These are phyloP conservation scores for Drosophila sucinea DNA, from an alignment of 1,140 invertebrate species.

Conservation along the genomic window DNA sequence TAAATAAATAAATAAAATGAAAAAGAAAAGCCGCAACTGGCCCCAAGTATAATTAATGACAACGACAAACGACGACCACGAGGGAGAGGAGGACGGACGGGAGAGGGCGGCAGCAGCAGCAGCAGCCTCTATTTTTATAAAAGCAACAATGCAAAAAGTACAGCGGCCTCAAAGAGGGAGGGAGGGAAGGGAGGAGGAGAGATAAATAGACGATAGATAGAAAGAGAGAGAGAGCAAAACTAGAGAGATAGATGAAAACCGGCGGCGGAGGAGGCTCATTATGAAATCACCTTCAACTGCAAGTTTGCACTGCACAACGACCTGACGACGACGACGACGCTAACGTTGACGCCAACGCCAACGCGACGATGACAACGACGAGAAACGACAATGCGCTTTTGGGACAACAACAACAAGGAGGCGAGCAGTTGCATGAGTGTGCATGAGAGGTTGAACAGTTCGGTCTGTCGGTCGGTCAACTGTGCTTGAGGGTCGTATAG, in stretches of 20 bases:
- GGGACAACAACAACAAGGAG: no score
- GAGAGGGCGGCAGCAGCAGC: conserved; percentile 13
- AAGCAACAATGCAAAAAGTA: conserved; percentile 43
- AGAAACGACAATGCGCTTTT: conserved; percentile 24
- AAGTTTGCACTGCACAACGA: conserved; percentile 70
- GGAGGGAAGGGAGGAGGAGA: conserved; percentile 30
- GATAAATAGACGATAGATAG: conserved; percentile 12
- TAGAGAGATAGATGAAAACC: background rate
- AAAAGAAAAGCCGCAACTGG: conserved; percentile 32
- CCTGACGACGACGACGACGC: conserved; percentile 18
- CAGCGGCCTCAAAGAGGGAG: conserved; percentile 27
- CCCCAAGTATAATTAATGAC: conserved; percentile 58
- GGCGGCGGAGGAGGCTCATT: conserved; percentile 51
- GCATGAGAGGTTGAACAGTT: no score
- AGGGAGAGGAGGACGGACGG: conserved; percentile 7
- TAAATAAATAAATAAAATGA: conserved; percentile 21
- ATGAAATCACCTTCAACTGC: conserved; percentile 80
- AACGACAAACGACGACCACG: conserved; percentile 35
- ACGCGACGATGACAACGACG: conserved; percentile 10
- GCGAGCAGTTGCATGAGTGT: no score
- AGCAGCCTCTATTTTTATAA: conserved; percentile 67
- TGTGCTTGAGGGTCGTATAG: background rate
- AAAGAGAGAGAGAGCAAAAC: background rate
- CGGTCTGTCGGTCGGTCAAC: background rate
- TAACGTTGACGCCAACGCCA: background rate